Base-by-base conservation (phyloP, 2,113 vertebrate species). In the Ictalurus punctatus region DNA sequence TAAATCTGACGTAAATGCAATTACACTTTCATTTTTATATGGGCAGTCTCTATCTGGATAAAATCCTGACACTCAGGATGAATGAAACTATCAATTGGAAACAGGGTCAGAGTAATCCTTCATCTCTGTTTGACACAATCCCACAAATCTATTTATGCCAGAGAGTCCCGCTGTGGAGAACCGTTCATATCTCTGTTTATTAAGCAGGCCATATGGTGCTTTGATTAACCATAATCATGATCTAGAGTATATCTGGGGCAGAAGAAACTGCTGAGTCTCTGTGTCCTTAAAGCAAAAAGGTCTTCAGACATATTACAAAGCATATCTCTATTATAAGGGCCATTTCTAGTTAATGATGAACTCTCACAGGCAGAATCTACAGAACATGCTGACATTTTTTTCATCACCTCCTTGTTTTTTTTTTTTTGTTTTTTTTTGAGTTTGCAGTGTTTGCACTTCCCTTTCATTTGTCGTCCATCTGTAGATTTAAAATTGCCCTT, bases 151-250 rank as follows among this genome's bases (percentile, higher is more conserved):
- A 9, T 58, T 59, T 48, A n/a, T 48, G 71, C 71, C 44, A 61
- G 9, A 79, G 56, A 48, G 56, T 79, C 58, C 58, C 34, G 74
- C 74, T 79, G 85, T 52, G 10, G 48, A 23, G 40, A 48, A n/a
- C 25, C 27, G 63, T n/a, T 61, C 58, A 76, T 76, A 86, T 86
- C 44, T 79, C 23, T 79, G 48, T 12, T 61, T 67, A 85, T 10
- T 69, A 85, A 85, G 23, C 58, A 61, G 87, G 65, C 87, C 67
- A 79, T 85, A 67, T 85, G 88, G 59, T 54, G 52, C 73, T 58
- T 84, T 85, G 44, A 85, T 85, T 85, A 56, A 14, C 37, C 67
- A 25, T 85, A 81, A 81, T 84, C 63, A 85, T 85, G 17, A 85
- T 69, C 48, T 40, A 80, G 73, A 0, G 40, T 63, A 65, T 14